Evolutionary conservation across 2,888 invertebrate species (phyloP).

Genomic region (Zhuqinia jingwanae): DNA sequence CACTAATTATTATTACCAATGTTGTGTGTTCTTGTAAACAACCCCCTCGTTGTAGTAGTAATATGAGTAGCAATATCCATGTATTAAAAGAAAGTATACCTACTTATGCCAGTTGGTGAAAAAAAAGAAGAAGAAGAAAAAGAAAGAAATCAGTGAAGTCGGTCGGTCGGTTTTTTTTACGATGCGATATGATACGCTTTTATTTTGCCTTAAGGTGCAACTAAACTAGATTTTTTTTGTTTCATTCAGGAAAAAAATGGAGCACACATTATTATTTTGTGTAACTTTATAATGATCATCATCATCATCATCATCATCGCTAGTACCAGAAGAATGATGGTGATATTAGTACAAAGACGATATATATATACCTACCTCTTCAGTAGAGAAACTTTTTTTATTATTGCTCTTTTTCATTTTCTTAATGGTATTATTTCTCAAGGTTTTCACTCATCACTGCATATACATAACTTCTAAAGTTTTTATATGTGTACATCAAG

Average conservation of each 20-base stretch:
- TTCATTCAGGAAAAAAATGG: slow-evolving; percentile 61
- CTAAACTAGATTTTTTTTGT: slow-evolving; percentile 70
- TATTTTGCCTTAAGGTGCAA: slow-evolving; percentile 51
- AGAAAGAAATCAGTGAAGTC: slow-evolving; percentile 37
- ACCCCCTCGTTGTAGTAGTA: background rate
- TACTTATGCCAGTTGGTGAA: background rate
- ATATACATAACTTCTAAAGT: background rate
- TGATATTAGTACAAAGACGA: too few species aligned
- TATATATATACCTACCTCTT: too few species aligned
- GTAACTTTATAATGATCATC: slow-evolving; percentile 18
- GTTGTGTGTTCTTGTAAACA: background rate
- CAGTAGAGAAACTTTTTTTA: background rate
- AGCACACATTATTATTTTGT: slow-evolving; percentile 45
- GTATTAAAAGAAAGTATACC: background rate
- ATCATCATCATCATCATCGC: slow-evolving; percentile 15
- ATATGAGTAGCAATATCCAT: background rate
- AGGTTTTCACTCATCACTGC: slow-evolving; percentile 35
- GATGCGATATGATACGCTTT: slow-evolving; percentile 24
- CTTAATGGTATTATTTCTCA: background rate
- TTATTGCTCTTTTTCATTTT: background rate
- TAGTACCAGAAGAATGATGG: too few species aligned
- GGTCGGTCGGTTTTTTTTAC: slow-evolving; percentile 45
- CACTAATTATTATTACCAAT: background rate
- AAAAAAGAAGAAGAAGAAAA: background rate
- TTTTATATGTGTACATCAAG: too few species aligned